Evolutionary conservation across 2,797 vertebrate genomes (phyloP).

Genomic region (Acropternis orthonyx): DNA sequence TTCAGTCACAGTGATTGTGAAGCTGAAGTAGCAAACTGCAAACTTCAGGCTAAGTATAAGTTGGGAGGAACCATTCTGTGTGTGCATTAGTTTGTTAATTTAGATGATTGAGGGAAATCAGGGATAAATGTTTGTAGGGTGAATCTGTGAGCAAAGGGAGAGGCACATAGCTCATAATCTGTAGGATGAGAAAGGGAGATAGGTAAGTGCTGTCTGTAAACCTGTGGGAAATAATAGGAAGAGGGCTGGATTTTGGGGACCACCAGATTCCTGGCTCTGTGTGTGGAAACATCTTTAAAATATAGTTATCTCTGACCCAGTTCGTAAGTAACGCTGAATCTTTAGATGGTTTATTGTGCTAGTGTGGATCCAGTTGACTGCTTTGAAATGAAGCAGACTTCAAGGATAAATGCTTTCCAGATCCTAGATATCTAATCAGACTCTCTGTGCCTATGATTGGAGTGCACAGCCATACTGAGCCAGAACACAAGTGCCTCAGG

Average conservation of each 20-base stretch:
- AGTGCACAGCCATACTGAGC: not conserved
- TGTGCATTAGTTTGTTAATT: not conserved
- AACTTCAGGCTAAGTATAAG: not conserved
- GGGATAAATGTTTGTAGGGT: fast-evolving
- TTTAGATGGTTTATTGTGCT: not conserved
- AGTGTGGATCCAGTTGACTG: not conserved
- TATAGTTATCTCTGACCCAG: not conserved
- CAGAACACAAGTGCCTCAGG: not conserved
- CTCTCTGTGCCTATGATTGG: fast-evolving
- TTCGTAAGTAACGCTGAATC: not conserved
- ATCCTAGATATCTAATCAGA: not conserved
- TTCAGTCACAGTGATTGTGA: not conserved
- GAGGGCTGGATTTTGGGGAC: not conserved
- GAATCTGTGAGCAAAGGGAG: not conserved
- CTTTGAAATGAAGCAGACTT: not conserved
- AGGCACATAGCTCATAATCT: not conserved
- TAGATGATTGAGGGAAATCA: not conserved
- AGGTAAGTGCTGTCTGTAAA: not conserved
- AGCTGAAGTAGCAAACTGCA: not conserved
- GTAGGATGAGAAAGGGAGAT: not conserved
- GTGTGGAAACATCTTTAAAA: not conserved
- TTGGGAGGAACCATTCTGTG: not conserved
- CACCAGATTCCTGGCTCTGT: not conserved
- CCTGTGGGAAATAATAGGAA: not conserved
- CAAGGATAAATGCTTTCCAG: not conserved